phyloP scores from a whole-genome alignment of 1,140 invertebrate genomes.

The Ceratosolen solmsi region DNA sequence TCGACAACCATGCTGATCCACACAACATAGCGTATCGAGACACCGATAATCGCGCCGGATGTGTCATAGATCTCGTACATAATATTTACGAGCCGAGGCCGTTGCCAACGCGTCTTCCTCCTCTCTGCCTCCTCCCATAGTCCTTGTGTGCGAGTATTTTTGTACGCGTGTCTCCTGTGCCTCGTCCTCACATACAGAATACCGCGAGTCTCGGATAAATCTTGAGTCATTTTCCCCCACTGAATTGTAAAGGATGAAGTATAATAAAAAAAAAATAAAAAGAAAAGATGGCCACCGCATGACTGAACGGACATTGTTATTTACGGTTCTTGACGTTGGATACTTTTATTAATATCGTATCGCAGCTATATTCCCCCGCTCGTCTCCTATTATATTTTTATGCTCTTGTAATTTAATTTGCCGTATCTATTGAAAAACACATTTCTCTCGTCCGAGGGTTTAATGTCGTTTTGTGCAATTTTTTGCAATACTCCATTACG shows the following conservation, averaged over 20 bases:
- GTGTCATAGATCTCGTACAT: slow-evolving; percentile 32
- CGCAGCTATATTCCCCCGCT: not conserved
- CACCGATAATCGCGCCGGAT: slow-evolving; percentile 47
- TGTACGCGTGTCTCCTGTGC: not conserved
- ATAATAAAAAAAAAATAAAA: slow-evolving; percentile 29
- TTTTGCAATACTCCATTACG: not conserved
- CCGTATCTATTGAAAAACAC: slow-evolving; percentile 9
- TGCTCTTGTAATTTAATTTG: slow-evolving; percentile 18
- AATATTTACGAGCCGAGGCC: slow-evolving; percentile 47
- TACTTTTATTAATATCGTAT: not conserved
- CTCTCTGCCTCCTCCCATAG: not conserved
- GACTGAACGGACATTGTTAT: slow-evolving; percentile 17
- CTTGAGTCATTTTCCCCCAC: slow-evolving; percentile 38
- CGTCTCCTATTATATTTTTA: not conserved
- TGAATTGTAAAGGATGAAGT: slow-evolving; percentile 27
- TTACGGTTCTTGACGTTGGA: not conserved
- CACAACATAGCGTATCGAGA: not conserved
- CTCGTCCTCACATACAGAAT: not conserved
- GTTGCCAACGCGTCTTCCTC: not conserved
- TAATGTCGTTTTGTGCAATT: not conserved
- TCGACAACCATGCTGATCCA: not conserved
- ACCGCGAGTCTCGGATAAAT: slow-evolving; percentile 20
- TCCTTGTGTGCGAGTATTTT: not conserved
- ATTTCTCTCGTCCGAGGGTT: not conserved
- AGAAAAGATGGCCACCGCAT: not conserved